Conservation (phyloP, 2,888 invertebrate genomes). For the Drosophila pullipes region DNA sequence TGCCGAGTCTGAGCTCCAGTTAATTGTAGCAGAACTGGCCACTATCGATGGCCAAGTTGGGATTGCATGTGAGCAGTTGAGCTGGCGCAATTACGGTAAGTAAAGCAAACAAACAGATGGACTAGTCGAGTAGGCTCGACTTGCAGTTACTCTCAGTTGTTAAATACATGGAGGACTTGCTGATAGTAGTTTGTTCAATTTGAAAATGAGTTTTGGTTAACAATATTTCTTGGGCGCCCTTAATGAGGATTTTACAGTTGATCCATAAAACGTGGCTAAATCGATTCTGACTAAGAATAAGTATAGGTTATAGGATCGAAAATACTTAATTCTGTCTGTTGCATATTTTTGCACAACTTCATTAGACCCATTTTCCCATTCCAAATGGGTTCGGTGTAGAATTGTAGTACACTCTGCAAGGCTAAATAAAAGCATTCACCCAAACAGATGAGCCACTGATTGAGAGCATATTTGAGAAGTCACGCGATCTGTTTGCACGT, state of each 20-base stretch:
- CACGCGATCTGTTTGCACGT: conserved; percentile 71
- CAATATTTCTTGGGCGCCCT: not conserved
- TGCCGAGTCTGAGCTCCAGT: conserved; percentile 90
- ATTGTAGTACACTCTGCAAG: not conserved
- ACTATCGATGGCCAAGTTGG: conserved; percentile 90
- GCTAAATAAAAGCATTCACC: not conserved
- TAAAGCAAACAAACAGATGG: conserved; percentile 59
- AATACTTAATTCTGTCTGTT: not conserved
- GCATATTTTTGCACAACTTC: not conserved
- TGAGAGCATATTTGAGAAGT: conserved; percentile 70
- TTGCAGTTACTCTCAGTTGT: not conserved
- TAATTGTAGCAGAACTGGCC: conserved; percentile 91
- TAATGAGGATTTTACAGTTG: not conserved
- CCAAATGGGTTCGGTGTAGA: not conserved
- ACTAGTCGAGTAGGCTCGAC: not conserved
- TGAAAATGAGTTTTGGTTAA: not conserved
- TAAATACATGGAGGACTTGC: not conserved
- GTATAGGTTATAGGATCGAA: not conserved
- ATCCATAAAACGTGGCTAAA: not conserved
- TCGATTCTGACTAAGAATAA: not conserved
- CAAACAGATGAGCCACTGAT: conserved; percentile 71
- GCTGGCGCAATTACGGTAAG: conserved; percentile 93
- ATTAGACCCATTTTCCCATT: not conserved
- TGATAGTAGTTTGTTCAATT: not conserved
- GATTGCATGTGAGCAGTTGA: conserved; percentile 89